Evolutionary conservation across 2,797 vertebrate genomes (phyloP).

Genomic region (Brachymystax lenok): DNA sequence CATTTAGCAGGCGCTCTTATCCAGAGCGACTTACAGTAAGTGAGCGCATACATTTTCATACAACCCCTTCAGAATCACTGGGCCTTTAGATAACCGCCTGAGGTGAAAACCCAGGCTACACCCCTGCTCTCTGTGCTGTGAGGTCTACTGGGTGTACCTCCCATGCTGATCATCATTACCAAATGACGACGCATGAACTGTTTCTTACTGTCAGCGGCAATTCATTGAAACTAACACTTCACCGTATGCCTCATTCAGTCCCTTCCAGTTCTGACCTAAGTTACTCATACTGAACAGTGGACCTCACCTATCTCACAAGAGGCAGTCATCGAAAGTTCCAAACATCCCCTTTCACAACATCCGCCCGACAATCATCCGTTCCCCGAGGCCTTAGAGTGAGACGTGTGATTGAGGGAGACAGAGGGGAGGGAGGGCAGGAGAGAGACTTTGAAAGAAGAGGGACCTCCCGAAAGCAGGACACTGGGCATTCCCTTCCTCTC

Average conservation of each 20-base stretch:
- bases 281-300: background rate
- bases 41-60: too few relatives aligned
- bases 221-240: background rate
- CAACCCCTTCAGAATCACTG: constrained; percentile 16
- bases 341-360: background rate
- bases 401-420: background rate
- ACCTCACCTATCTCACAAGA: background rate
- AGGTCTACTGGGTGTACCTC: background rate
- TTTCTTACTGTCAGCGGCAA: background rate
- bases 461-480: constrained; percentile 35
- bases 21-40: too few relatives aligned
- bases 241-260: background rate
- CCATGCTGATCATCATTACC: background rate
- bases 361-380: background rate
- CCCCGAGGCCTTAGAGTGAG: background rate
- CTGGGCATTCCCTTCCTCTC: background rate
- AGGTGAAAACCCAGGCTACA: background rate
- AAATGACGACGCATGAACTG: background rate
- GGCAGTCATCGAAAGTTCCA: background rate
- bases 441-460: background rate
- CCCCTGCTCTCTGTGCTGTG: background rate
- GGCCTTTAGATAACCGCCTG: constrained; percentile 6
- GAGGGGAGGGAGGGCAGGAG: background rate
- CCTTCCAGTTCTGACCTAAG: background rate
- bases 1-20: background rate